Base-by-base conservation (phyloP, 2,888 invertebrate species). In the Adelognathus sp. region DNA sequence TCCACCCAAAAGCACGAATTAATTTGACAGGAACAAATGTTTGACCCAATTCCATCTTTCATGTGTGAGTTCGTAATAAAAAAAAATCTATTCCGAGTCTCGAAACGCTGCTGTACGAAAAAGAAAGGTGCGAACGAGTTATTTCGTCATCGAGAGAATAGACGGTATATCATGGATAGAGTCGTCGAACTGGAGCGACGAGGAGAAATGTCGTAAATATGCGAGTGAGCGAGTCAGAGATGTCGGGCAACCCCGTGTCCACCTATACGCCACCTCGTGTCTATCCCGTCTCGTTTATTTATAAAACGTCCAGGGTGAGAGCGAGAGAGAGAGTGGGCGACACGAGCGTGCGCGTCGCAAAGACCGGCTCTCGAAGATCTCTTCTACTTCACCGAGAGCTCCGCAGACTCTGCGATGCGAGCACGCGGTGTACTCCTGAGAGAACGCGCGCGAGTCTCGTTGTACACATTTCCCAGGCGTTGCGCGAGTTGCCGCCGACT, bases 391-490 rank as follows among this genome's bases (percentile, higher is more conserved):
- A 46, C 39, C 58, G 50, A 44, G 50, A n/a, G 7, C 50, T 39
- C n/a, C 16, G 39, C 27, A 33, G 21, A 31, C 39, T 44, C 50
- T 41, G 50, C 27, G 44, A n/a, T 61, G 36, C 50, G 44, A 39
- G 41, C 74, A 71, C 74, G 71, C 75, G 63, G 41, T n/a, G n/a
- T n/a, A 29, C 27, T 60, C 60, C 39, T 60, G 58, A 21, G 52
- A 29, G 58, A 6, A 27, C 56, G 41, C 67, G 71, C 74, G 72
- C 58, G 77, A 56, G 63, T 73, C 64, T 66, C 31, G 44, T n/a
- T 69, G 41, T 60, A 69, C 31, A 78, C 67, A 78, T 82, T 82
- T 81, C 80, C 76, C 78, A 82, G 81, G 80, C 75, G 76, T 54
- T 29, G 63, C 52, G 75, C 74, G 61, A 74, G 78, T 70, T 70